These are phyloP conservation scores for Hydraecia micacea DNA, from an alignment of 2,888 invertebrate genomes.

Conservation along the genomic window DNA sequence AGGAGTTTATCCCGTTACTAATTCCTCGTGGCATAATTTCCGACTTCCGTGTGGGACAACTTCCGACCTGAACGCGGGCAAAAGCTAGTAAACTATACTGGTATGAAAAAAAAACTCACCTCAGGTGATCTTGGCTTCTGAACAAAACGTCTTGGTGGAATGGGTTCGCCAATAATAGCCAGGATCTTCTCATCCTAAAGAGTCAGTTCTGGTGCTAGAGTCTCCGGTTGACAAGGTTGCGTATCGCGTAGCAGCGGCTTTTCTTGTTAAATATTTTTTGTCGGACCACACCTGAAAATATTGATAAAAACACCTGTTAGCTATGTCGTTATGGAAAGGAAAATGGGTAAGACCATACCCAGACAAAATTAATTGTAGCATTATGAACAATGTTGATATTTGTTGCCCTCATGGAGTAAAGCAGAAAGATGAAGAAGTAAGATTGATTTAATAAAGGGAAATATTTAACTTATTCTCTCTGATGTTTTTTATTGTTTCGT, in stretches of 20 bases:
- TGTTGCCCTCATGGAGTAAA: too few relatives aligned
- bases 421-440: too few relatives aligned
- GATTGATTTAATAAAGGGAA: too few relatives aligned
- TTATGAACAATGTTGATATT: too few relatives aligned
- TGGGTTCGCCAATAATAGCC: constrained; percentile 28
- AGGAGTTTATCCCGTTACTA: too few relatives aligned
- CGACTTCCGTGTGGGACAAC: too few relatives aligned
- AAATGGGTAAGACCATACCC: neutral
- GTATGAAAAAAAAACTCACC: constrained; percentile 25
- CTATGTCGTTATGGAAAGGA: neutral
- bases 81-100: neutral
- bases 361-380: too few relatives aligned
- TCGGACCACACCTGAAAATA: constrained; percentile 36
- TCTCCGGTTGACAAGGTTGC: neutral
- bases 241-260: constrained; percentile 14
- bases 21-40: too few relatives aligned
- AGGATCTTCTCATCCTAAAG: constrained; percentile 32
- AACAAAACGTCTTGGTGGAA: neutral
- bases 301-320: neutral
- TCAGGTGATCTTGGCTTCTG: constrained; percentile 1
- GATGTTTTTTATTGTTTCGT: neutral
- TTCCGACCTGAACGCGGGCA: too few relatives aligned
- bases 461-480: too few relatives aligned
- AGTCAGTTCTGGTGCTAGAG: constrained; percentile 22
- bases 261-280: constrained; percentile 34